These are phyloP conservation scores for Cliona cf. orientalis DNA, from an alignment of 37 sponge, comb jelly and placozoan genomes.

Conservation along the genomic window DNA sequence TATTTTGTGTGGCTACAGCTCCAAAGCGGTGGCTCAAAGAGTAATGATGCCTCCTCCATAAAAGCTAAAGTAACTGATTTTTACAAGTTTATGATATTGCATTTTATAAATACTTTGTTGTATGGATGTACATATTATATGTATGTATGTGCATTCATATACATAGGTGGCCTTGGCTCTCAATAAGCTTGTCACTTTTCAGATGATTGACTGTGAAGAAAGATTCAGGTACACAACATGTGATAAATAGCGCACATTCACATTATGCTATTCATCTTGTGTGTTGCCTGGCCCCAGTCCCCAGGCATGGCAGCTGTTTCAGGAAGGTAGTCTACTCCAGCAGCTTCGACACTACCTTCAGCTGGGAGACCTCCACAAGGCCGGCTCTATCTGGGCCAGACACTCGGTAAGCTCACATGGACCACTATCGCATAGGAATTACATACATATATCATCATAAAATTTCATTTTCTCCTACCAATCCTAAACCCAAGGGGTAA, in stretches of 20 bases:
- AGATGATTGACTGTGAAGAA: conserved; percentile 8
- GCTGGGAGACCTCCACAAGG: conserved; percentile 33
- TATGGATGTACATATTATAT: background rate
- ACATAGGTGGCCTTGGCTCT: conserved; percentile 13
- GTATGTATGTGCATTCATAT: background rate
- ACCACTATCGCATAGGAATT: too few relatives aligned
- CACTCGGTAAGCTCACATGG: conserved; percentile 63
- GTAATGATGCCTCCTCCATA: background rate
- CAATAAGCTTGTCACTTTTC: conserved; percentile 31
- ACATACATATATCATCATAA: too few relatives aligned
- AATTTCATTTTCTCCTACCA: too few relatives aligned
- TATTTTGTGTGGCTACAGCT: conserved; percentile 22
- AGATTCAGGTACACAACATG: conserved; percentile 27
- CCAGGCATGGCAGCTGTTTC: conserved; percentile 41
- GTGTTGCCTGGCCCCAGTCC: conserved; percentile 22
- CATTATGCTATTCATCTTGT: background rate
- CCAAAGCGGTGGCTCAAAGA: conserved; percentile 1
- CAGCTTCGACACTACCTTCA: conserved; percentile 22
- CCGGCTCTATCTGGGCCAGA: conserved; percentile 27
- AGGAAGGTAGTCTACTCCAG: background rate
- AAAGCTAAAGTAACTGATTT: background rate
- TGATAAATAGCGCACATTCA: background rate
- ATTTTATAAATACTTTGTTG: background rate
- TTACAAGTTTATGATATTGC: background rate
- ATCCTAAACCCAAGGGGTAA: too few relatives aligned